These are phyloP conservation scores for Lasioglossum zephyrum DNA, from an alignment of 2,888 invertebrate genomes.

Conservation along the genomic window DNA sequence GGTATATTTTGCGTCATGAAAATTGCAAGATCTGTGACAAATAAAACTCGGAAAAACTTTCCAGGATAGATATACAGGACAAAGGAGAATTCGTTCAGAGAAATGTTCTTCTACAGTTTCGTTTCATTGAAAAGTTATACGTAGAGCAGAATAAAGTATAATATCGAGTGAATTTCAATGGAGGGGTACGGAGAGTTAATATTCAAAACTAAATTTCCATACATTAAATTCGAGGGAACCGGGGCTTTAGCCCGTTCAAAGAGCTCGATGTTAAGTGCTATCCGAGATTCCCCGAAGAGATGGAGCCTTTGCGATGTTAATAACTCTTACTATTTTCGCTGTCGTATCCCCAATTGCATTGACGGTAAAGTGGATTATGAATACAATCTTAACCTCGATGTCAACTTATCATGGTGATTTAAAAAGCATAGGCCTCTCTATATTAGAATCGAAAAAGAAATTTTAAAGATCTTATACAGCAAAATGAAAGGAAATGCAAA, in stretches of 20 bases:
- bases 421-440: background rate
- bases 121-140: background rate
- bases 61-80: background rate
- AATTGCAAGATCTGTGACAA: background rate
- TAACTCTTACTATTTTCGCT: background rate
- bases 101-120: background rate
- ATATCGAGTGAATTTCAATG: background rate
- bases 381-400: background rate
- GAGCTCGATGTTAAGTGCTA: background rate
- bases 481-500: background rate
- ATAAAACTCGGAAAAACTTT: background rate
- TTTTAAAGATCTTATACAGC: background rate
- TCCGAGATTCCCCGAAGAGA: background rate
- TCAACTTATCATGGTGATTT: background rate
- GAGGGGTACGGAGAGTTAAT: background rate
- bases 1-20: no score
- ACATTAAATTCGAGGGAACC: background rate
- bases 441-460: background rate
- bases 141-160: background rate
- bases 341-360: background rate
- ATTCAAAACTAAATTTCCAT: conserved; percentile 13
- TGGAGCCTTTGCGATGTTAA: background rate
- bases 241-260: background rate
- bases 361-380: background rate
- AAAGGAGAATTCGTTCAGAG: background rate